Evolutionary conservation across 2,797 vertebrate genomes (phyloP).

Genomic region (Petrocephalus schoutedeni): DNA sequence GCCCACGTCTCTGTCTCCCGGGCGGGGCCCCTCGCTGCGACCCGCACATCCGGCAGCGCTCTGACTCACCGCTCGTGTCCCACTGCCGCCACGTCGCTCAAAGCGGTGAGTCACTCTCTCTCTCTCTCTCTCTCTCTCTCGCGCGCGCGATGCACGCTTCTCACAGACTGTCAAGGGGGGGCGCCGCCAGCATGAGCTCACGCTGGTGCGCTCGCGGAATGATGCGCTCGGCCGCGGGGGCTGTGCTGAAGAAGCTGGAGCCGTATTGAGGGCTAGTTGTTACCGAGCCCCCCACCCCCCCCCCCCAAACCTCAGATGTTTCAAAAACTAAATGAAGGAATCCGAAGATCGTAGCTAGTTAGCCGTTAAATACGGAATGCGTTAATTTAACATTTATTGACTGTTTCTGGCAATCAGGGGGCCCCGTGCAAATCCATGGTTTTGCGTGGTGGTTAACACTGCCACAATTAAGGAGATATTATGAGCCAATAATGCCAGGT

Average conservation of each 20-base stretch:
- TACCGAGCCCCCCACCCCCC: not conserved
- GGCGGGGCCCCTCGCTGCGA: not conserved
- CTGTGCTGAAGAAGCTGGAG: not conserved
- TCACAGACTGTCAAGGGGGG: not conserved
- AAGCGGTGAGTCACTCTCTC: not conserved
- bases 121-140: not conserved
- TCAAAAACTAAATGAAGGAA: not conserved
- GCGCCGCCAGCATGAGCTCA: not conserved
- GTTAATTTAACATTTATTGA: not conserved
- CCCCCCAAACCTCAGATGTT: not conserved
- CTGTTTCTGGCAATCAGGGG: not conserved
- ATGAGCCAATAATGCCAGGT: not conserved
- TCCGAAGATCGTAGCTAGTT: not conserved
- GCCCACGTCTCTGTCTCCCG: not conserved
- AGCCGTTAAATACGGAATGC: not conserved
- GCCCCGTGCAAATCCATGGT: not conserved
- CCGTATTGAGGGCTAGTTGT: not conserved
- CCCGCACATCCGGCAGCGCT: not conserved
- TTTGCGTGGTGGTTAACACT: not conserved
- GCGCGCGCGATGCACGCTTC: not conserved
- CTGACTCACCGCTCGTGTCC: not conserved
- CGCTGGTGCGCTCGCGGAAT: not conserved
- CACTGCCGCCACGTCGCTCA: not conserved
- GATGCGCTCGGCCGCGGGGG: not conserved
- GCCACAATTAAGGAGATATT: not conserved